Base-by-base conservation (phyloP, 2,113 vertebrate genomes). In the Amblyornis subalaris region DNA sequence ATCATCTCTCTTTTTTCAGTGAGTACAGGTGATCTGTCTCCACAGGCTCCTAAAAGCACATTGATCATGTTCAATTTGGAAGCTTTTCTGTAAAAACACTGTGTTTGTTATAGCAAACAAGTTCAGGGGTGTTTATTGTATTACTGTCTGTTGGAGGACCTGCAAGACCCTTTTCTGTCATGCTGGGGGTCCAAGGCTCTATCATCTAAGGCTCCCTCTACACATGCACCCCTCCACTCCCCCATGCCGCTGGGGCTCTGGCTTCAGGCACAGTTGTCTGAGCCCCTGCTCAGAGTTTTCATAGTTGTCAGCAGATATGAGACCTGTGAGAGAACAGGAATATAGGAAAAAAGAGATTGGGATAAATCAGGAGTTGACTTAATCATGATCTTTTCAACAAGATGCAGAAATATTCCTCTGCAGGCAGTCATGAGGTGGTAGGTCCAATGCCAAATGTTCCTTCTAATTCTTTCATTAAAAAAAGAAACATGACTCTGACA, bases 41-140 rank as follows among this genome's bases (percentile, higher is more conserved):
- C 84, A 74, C n/a, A 65, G 76, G 60, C 67, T 58, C 80, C 76
- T 90, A 80, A 90, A 93, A 92, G 79, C 60, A 80, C 72, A 66
- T 54, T 36, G 75, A 90, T 80, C 6, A 67, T 83, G 95, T 92
- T 86, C 80, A 70, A 3, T 77, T 90, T 70, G 33, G 44, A 80
- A 83, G 50, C 40, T 89, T 93, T 91, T 76, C 33, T 85, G 38
- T 73, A 72, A 65, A 42, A 73, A 53, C 81, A 57, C n/a, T 73
- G 48, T 78, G 62, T 93, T 72, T 92, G 66, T 90, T 84, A 61
- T 0, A 50, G 38, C 57, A 70, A 75, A 74, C 7, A 40, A 57
- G 47, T 54, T 77, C 3, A 1, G 29, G 21, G 69, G 10, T 42
- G 51, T 57, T 90, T 70, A 25, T 65, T 79, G 54, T 55, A 25